Base-by-base conservation (phyloP, 2,113 vertebrate species). In the Callocephalon fimbriatum region DNA sequence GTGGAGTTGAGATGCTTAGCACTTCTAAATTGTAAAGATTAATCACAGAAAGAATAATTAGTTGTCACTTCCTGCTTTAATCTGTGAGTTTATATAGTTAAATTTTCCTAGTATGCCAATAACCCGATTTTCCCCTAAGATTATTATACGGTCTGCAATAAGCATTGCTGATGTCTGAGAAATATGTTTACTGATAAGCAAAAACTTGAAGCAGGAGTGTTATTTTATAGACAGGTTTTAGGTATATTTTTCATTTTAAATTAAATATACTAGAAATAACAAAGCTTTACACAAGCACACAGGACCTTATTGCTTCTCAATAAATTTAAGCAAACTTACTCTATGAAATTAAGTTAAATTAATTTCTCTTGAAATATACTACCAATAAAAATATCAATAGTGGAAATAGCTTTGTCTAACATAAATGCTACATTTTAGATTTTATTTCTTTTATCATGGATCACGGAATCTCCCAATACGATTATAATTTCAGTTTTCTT, bases 401-500 rank as follows among this genome's bases (percentile, higher is more conserved):
- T 63, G 23, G 31, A 66, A 96, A 92, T 42, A 5, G 0, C 15
- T 82, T 90, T 88, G 27, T 86, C 37, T 90, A 66, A 65, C 29
- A 83, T 10, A 73, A 74, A 88, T 54, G 16, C 14, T 78, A 87
- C 22, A 31, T 54, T 77, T 81, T 44, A 81, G 54, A 84, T 61
- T 8, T 2, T 54, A 40, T 94, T 93, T 83, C 13, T 76, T 82
- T 83, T 59, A 71, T 35, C 35, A 40, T 29, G 54, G 67, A 83
- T 86, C 45, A 92, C 50, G 88, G 31, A 90, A 86, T 70, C 62
- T 88, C 78, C 81, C 62, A 88, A 18, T 77, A 63, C 1, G 14
- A 83, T 62, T 58, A 76, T 77, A 93, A 86, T 77, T 94, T 92
- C 50, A 88, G 18, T 83, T 94, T 93, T 93, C 38, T 88, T 63